Evolutionary conservation across 2,113 vertebrate genomes (phyloP).

Genomic region (Anguilla japonica): DNA sequence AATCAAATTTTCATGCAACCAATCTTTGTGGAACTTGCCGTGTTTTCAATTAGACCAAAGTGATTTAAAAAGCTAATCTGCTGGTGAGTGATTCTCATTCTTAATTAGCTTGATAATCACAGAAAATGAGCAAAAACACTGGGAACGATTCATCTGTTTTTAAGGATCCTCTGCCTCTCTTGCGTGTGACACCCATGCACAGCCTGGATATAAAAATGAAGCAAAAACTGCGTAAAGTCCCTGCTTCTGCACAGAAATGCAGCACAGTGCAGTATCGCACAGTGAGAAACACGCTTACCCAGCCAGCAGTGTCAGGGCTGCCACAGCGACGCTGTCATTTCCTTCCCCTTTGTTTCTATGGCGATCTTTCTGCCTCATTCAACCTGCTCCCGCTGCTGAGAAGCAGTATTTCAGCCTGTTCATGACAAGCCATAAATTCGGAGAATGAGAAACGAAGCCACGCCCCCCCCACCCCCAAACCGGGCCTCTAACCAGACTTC

Average conservation of each 20-base stretch:
- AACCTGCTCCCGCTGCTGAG: neutral
- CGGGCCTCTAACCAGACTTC: neutral
- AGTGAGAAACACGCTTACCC: neutral
- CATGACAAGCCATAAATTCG: neutral
- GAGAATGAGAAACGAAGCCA: neutral
- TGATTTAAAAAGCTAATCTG: no score
- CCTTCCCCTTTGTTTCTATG: neutral
- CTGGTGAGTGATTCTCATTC: no score
- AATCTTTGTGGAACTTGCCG: no score
- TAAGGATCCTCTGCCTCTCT: no score
- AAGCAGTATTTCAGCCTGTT: neutral
- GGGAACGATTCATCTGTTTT: no score
- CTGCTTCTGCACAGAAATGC: neutral
- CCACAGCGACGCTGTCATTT: neutral
- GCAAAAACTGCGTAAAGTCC: neutral
- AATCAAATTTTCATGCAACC: no score
- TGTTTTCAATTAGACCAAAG: no score
- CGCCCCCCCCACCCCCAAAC: neutral
- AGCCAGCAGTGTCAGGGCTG: neutral
- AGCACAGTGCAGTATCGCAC: neutral
- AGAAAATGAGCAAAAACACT: no score
- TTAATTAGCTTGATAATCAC: no score
- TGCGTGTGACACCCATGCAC: no score
- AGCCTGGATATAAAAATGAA: no score
- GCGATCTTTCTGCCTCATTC: neutral